Percentiles rank a stretch among this genome's conserved stretches.
Conservation (phyloP, 2,888 invertebrate genomes). For the Altica lythri region DNA sequence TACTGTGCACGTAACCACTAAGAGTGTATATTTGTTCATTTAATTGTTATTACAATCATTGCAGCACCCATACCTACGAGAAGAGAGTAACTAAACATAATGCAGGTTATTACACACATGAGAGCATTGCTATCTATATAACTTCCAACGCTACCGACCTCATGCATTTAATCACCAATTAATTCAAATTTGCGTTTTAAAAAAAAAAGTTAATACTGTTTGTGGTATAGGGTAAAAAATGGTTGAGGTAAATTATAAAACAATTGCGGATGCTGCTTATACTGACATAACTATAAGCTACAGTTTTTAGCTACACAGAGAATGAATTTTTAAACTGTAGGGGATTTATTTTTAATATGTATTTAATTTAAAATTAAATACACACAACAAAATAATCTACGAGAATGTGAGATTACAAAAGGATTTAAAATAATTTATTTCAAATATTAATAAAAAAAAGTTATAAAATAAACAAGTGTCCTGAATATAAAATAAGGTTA, state of each 20-base stretch:
- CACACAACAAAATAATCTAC: too few species aligned
- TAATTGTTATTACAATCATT: slow-evolving; percentile 2
- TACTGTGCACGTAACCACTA: too few species aligned
- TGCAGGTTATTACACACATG: background rate
- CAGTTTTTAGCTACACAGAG: too few species aligned
- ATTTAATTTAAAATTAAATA: too few species aligned
- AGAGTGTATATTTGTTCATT: slow-evolving; percentile 3
- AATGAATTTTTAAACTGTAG: too few species aligned
- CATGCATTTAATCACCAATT: slow-evolving; percentile 3
- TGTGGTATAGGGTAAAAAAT: slow-evolving; percentile 3
- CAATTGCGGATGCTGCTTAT: slow-evolving; percentile 5
- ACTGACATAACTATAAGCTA: too few species aligned
- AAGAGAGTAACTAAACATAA: background rate
- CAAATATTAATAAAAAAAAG: too few species aligned
- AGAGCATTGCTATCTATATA: slow-evolving; percentile 3
- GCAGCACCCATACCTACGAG: background rate
- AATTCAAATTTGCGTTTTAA: slow-evolving; percentile 1
- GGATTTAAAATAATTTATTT: too few species aligned
- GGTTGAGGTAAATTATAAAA: background rate
- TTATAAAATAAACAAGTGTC: too few species aligned
- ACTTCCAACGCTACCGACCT: slow-evolving; percentile 1
- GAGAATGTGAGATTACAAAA: too few species aligned
- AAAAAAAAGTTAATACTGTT: slow-evolving; percentile 2
- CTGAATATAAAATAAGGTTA: too few species aligned
- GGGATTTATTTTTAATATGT: too few species aligned